Evolutionary conservation across 2,113 vertebrate species (phyloP).

Genomic region (Odocoileus virginianus): DNA sequence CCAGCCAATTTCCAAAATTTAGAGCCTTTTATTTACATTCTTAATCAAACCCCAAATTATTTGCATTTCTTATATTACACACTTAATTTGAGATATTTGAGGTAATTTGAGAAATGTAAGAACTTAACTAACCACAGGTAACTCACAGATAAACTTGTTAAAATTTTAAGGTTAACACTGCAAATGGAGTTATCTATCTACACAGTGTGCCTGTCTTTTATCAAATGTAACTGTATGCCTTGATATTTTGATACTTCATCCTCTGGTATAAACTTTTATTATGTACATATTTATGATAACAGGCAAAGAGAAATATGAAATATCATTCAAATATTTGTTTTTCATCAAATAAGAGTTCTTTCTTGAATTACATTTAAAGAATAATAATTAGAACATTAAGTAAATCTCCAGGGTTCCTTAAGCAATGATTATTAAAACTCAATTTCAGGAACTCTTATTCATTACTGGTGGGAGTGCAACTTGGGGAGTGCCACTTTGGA

Average conservation of each 20-base stretch:
- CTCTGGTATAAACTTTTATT: neutral
- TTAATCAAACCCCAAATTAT: neutral
- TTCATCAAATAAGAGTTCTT: neutral
- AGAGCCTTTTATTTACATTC: neutral
- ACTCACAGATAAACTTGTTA: neutral
- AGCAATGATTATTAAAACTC: neutral
- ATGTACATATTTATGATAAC: neutral
- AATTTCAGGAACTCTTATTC: neutral
- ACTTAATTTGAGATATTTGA: neutral
- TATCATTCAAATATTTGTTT: neutral
- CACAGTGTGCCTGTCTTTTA: neutral
- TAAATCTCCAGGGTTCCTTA: neutral
- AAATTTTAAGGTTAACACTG: slow-evolving; percentile 14
- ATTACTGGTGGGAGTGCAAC: neutral
- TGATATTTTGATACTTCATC: neutral
- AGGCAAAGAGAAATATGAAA: neutral
- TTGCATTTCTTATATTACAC: neutral
- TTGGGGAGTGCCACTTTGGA: neutral
- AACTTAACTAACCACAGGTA: neutral
- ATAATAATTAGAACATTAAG: neutral
- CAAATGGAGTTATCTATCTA: neutral
- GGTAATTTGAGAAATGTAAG: neutral
- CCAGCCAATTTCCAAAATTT: neutral
- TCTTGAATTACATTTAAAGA: neutral
- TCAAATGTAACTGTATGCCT: neutral